These are phyloP conservation scores for Clytia hemisphaerica DNA, from an alignment of 30 jellyfish, hydroid and myxozoan genomes.

Conservation along the genomic window DNA sequence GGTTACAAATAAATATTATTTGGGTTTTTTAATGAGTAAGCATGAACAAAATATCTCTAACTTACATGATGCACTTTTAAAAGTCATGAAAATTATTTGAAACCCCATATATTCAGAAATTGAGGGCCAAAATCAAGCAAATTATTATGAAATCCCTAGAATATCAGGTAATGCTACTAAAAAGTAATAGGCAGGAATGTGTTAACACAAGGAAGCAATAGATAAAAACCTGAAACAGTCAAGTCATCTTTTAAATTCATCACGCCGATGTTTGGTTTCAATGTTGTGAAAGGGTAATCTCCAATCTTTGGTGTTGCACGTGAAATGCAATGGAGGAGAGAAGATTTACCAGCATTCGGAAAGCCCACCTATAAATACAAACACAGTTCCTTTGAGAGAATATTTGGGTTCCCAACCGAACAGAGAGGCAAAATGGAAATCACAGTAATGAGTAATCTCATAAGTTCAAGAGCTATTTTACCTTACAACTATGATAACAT, in stretches of 20 bases:
- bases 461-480: too few relatives aligned
- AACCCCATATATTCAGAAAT: too few relatives aligned
- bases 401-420: too few relatives aligned
- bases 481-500: too few relatives aligned
- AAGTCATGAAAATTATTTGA: too few relatives aligned
- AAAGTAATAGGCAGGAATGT: too few relatives aligned
- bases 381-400: not conserved
- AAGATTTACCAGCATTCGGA: slow-evolving; percentile 97
- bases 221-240: slow-evolving; percentile 79
- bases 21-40: not conserved
- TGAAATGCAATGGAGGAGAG: slow-evolving; percentile 83
- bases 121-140: too few relatives aligned
- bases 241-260: slow-evolving; percentile 38
- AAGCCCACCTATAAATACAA: slow-evolving; percentile 69
- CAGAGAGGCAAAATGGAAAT: too few relatives aligned
- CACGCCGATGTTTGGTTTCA: slow-evolving; percentile 89
- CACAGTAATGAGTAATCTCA: too few relatives aligned
- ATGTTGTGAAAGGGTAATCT: slow-evolving; percentile 89
- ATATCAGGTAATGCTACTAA: too few relatives aligned
- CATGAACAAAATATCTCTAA: not conserved
- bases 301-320: slow-evolving; percentile 97
- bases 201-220: too few relatives aligned
- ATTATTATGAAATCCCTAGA: too few relatives aligned
- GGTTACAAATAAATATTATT: not conserved
- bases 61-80: not conserved